Percentiles rank a stretch among this genome's conserved stretches.
phyloP scores from a whole-genome alignment of 2,113 vertebrate genomes.

The Argyrosomus japonicus region DNA sequence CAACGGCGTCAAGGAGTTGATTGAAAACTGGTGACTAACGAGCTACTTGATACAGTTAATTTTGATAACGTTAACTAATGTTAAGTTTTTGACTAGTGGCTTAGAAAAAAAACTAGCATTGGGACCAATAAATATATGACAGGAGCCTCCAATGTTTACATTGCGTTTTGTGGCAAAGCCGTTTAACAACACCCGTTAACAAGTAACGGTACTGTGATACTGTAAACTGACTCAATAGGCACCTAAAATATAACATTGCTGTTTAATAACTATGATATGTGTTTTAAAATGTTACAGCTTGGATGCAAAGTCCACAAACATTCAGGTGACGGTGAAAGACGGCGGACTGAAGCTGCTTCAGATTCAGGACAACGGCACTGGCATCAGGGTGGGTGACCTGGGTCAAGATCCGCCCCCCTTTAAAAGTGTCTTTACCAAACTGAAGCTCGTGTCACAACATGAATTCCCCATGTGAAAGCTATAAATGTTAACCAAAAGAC shows the following conservation, averaged over 20 bases:
- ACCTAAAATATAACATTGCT: not conserved
- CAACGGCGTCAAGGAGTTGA: constrained; percentile 96
- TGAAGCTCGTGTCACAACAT: not conserved
- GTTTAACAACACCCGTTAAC: not conserved
- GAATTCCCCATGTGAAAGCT: not conserved
- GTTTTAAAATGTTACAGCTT: constrained; percentile 82
- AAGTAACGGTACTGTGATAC: not conserved
- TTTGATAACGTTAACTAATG: not conserved
- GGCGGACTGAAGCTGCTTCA: constrained; percentile 96
- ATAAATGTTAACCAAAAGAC: not conserved
- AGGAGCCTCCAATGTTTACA: constrained; percentile 25
- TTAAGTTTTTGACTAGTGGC: not conserved
- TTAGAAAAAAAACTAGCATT: not conserved
- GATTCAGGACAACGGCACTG: constrained; percentile 96
- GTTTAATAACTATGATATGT: not conserved
- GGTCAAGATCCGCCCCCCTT: too few relatives aligned
- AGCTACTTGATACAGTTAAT: too few relatives aligned
- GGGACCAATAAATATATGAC: not conserved
- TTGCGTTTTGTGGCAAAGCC: not conserved
- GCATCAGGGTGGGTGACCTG: constrained; percentile 88
- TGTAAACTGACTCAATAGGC: not conserved
- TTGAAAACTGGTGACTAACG: constrained; percentile 93
- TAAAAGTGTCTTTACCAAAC: not conserved
- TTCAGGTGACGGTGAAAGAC: constrained; percentile 94
- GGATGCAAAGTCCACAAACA: constrained; percentile 94